phyloP scores from a whole-genome alignment of 23 tunicate genomes.

The Halocynthia aurantium region DNA sequence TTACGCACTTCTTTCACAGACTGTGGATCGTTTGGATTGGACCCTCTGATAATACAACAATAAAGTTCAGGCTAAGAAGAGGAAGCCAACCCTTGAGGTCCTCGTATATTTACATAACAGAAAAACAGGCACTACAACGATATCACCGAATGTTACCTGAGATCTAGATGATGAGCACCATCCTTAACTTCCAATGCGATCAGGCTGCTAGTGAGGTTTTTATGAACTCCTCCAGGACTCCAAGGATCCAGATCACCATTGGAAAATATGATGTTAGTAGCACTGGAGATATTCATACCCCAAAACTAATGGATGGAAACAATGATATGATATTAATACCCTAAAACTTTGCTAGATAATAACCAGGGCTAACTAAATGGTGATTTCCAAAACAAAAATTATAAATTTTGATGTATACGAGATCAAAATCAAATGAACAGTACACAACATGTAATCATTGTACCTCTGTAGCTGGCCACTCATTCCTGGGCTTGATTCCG shows the following conservation, averaged over 20 bases:
- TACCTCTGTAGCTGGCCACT: conserved; percentile 65
- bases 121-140: not conserved
- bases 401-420: not conserved
- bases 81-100: not conserved
- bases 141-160: conserved; percentile 40
- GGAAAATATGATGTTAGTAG: conserved; percentile 90
- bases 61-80: not conserved
- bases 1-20: conserved; percentile 59
- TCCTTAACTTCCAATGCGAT: conserved; percentile 61
- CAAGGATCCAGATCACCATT: conserved; percentile 99
- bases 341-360: not conserved
- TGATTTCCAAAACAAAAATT: too few species aligned
- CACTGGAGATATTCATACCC: conserved; percentile 47
- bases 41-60: conserved; percentile 32
- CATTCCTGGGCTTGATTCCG: conserved; percentile 58
- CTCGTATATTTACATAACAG: not conserved
- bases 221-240: conserved; percentile 82
- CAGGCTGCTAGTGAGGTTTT: conserved; percentile 53
- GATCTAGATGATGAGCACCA: conserved; percentile 98
- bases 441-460: not conserved
- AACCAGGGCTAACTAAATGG: too few species aligned
- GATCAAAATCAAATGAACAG: not conserved
- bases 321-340: not conserved
- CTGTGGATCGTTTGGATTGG: conserved; percentile 67
- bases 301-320: conserved; percentile 36